Evolutionary conservation across 2,113 vertebrate genomes (phyloP).

Genomic region (Oncorhynchus kisutch): DNA sequence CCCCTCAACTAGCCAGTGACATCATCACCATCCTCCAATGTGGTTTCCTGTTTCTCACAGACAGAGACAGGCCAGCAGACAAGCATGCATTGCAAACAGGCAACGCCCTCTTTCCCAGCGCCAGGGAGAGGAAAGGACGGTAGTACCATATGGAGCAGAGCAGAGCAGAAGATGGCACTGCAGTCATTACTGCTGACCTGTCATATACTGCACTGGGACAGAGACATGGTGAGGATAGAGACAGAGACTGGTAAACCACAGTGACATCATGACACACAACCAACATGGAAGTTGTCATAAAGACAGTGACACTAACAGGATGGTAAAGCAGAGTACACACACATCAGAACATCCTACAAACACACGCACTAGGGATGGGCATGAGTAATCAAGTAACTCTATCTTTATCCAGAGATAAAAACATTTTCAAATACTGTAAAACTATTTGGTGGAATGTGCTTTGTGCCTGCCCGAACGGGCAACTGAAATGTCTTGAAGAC

Average conservation of each 20-base stretch:
- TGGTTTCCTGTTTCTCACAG: neutral
- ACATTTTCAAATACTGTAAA: no score
- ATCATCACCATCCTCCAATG: constrained; percentile 27
- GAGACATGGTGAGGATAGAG: constrained; percentile 19
- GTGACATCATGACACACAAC: no score
- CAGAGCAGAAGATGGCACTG: constrained; percentile 53
- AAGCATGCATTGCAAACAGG: constrained; percentile 23
- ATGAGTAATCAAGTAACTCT: no score
- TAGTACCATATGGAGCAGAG: constrained; percentile 50
- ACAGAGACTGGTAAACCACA: constrained; percentile 3
- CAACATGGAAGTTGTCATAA: no score
- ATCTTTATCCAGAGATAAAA: no score
- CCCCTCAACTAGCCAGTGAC: neutral
- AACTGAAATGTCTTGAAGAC: no score
- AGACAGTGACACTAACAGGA: no score
- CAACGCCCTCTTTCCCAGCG: constrained; percentile 49
- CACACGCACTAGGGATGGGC: neutral
- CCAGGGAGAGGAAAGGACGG: constrained; percentile 4
- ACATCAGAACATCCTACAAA: no score
- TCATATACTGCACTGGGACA: constrained; percentile 36
- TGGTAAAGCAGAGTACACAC: no score
- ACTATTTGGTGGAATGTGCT: no score
- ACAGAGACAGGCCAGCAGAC: constrained; percentile 3
- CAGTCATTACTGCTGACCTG: constrained; percentile 65
- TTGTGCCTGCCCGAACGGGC: no score